Conservation (phyloP, 1,140 invertebrate species). For the Anagrus nilaparvatae region DNA sequence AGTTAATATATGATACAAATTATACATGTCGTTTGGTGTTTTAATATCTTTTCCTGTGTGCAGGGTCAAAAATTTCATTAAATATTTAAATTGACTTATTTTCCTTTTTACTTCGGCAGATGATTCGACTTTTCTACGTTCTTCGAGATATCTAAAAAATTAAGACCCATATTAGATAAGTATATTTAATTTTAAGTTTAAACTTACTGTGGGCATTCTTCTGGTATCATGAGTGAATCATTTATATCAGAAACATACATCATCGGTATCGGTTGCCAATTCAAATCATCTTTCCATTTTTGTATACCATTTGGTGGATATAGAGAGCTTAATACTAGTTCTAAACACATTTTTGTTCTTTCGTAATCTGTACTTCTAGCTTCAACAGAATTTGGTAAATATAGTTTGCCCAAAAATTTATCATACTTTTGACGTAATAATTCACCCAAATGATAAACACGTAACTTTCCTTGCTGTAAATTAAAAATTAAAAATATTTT, state of each 20-base stretch:
- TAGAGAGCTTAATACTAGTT: constrained; percentile 30
- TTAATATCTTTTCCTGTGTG: constrained; percentile 24
- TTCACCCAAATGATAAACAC: constrained; percentile 39
- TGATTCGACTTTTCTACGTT: not conserved
- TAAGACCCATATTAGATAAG: not conserved
- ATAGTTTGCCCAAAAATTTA: constrained; percentile 36
- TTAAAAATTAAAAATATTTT: not conserved
- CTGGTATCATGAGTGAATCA: constrained; percentile 23
- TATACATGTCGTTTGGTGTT: constrained; percentile 18
- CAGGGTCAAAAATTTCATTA: constrained; percentile 20
- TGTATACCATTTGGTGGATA: constrained; percentile 29
- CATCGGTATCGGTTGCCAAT: constrained; percentile 37
- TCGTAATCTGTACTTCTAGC: constrained; percentile 48
- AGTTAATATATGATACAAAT: constrained; percentile 25
- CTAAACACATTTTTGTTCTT: constrained; percentile 44
- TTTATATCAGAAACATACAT: constrained; percentile 7
- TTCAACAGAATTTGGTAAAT: constrained; percentile 34
- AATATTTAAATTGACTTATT: constrained; percentile 11
- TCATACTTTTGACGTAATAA: constrained; percentile 34
- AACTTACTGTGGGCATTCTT: constrained; percentile 13
- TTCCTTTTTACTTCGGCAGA: not conserved
- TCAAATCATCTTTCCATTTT: constrained; percentile 24
- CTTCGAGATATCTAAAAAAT: not conserved
- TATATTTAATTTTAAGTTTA: not conserved
- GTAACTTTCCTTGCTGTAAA: constrained; percentile 34